These are phyloP conservation scores for Ginglymostoma cirratum DNA, from an alignment of 2,113 vertebrate genomes.

Conservation along the genomic window DNA sequence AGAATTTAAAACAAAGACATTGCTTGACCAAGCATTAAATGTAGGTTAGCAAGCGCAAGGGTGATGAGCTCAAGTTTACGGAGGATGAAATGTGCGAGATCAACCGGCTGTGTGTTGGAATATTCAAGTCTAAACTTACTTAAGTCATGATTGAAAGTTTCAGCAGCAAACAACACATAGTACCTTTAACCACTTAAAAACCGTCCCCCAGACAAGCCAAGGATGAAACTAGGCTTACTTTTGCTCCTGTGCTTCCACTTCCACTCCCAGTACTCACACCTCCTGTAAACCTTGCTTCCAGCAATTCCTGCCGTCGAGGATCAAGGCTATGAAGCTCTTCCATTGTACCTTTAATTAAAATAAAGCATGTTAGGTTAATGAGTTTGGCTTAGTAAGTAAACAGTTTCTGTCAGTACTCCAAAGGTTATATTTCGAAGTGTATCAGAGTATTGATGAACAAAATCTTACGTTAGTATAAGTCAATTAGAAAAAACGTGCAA, in stretches of 20 bases:
- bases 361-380: not conserved
- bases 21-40: too few species aligned
- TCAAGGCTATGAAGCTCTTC: conserved; percentile 99
- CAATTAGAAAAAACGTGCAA: not conserved
- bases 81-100: too few species aligned
- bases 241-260: conserved; percentile 90
- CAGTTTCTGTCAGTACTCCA: not conserved
- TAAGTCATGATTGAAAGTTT: too few species aligned
- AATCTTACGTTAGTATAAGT: too few species aligned
- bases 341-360: conserved; percentile 73
- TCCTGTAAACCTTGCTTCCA: conserved; percentile 94
- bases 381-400: not conserved
- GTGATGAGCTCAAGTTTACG: too few species aligned
- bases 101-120: too few species aligned
- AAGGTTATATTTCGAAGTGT: not conserved
- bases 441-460: too few species aligned
- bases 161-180: not conserved
- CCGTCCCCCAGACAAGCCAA: not conserved
- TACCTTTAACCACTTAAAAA: not conserved
- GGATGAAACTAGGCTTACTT: conserved; percentile 63
- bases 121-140: too few species aligned
- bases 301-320: conserved; percentile 92
- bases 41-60: too few species aligned
- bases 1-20: too few species aligned
- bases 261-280: conserved; percentile 87